phyloP scores from a whole-genome alignment of 2,113 vertebrate species.

The Manacus vitellinus region DNA sequence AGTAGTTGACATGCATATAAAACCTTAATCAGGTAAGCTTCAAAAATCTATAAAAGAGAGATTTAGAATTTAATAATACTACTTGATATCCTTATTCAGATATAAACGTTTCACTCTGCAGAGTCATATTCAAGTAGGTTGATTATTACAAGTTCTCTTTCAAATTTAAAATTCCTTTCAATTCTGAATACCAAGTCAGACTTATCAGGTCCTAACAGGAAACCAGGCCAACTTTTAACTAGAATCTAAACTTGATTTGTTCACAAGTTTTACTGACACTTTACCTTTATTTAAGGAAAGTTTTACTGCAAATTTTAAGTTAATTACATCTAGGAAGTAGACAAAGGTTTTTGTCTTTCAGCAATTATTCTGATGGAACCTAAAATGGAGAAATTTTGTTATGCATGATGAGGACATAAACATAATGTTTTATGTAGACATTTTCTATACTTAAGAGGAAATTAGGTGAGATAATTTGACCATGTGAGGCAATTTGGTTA shows the following conservation, averaged over 20 bases:
- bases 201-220: neutral
- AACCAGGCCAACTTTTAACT: neutral
- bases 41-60: constrained; percentile 67
- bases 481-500: neutral
- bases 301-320: neutral
- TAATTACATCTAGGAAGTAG: neutral
- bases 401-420: neutral
- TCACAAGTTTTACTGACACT: neutral
- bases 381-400: neutral
- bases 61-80: constrained; percentile 69
- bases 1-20: neutral
- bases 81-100: neutral
- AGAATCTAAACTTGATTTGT: neutral
- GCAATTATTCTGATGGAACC: neutral
- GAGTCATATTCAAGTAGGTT: neutral
- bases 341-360: neutral
- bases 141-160: neutral
- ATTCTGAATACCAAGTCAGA: neutral
- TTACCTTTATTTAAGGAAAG: neutral
- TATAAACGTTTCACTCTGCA: neutral
- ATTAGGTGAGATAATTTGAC: neutral
- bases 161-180: neutral
- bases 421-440: neutral
- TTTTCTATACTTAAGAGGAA: neutral
- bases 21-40: neutral